These are phyloP conservation scores for Digitonthophagus gazella DNA, from an alignment of 2,888 invertebrate species.

Conservation along the genomic window DNA sequence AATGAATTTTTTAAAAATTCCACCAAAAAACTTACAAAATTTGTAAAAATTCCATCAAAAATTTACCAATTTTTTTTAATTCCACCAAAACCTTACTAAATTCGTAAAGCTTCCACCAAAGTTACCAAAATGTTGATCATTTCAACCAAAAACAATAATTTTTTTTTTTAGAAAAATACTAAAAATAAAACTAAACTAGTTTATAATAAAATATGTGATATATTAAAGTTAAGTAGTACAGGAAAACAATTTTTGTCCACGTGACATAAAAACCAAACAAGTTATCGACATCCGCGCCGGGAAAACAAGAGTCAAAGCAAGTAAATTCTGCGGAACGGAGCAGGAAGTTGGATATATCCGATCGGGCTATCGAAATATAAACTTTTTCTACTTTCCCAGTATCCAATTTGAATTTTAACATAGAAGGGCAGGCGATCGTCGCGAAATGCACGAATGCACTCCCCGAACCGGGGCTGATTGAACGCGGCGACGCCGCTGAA, in stretches of 20 bases:
- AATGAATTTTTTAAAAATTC: no score
- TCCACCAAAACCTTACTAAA: no score
- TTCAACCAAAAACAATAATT: no score
- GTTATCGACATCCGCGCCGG: background rate
- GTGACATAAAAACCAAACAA: background rate
- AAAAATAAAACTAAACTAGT: background rate
- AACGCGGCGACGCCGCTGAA: conserved; percentile 13
- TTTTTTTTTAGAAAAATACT: no score
- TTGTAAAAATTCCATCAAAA: no score
- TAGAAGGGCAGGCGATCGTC: conserved; percentile 10
- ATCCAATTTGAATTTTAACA: conserved; percentile 5
- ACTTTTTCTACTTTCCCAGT: background rate
- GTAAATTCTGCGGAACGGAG: background rate
- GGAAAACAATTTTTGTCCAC: background rate
- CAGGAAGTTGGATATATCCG: background rate
- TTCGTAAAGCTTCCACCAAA: no score
- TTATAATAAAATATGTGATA: background rate
- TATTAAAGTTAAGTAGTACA: background rate
- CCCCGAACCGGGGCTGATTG: conserved; percentile 6
- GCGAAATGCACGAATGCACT: conserved; percentile 16
- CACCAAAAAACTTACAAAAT: no score
- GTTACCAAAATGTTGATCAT: no score
- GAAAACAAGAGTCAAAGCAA: background rate
- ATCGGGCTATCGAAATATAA: background rate
- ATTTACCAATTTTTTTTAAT: no score